Evolutionary conservation across 2,113 vertebrate species (phyloP).

Genomic region (Helogale parvula): DNA sequence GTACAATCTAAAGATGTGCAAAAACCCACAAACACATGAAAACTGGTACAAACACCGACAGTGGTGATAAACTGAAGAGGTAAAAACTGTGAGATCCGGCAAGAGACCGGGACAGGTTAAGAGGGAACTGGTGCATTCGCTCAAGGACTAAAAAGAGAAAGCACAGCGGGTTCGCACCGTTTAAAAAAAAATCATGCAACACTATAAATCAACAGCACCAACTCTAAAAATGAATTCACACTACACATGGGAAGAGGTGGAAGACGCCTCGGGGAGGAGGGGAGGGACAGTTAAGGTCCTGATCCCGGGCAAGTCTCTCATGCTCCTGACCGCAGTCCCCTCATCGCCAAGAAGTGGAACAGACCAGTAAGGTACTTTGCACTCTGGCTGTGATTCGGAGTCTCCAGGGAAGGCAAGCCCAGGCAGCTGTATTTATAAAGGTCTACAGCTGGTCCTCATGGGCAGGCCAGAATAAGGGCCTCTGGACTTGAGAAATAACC

Average conservation of each 20-base stretch:
- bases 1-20: not conserved
- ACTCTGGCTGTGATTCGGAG: not conserved
- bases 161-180: not conserved
- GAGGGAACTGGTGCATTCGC: not conserved
- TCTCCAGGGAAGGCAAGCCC: not conserved
- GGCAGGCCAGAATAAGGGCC: not conserved
- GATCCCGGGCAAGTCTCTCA: not conserved
- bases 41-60: not conserved
- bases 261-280: not conserved
- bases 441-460: not conserved
- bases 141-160: conserved; percentile 36
- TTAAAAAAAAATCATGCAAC: not conserved
- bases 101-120: not conserved
- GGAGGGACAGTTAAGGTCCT: not conserved
- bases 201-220: not conserved
- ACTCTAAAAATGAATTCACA: not conserved
- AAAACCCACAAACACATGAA: not conserved
- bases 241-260: not conserved
- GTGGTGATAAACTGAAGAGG: not conserved
- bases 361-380: not conserved
- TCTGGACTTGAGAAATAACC: not conserved
- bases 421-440: not conserved
- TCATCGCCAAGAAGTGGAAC: not conserved
- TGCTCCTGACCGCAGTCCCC: not conserved
- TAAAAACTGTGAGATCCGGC: not conserved